Conservation (phyloP, 2,888 invertebrate species). For the Mycalesis mineus region DNA sequence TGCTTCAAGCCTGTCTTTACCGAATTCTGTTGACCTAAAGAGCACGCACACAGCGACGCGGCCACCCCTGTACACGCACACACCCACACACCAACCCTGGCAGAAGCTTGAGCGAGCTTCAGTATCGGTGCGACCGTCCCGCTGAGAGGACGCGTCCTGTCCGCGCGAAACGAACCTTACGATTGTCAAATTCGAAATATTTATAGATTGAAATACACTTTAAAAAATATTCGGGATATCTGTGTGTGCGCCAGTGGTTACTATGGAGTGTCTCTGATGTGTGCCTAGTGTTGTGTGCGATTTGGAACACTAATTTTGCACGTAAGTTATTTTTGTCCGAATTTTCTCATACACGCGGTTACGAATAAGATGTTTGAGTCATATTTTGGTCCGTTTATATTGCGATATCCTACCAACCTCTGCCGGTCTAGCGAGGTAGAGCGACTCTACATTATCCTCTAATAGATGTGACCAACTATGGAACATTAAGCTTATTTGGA, state of each 20-base stretch:
- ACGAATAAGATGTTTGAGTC: background rate
- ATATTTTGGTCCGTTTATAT: conserved; percentile 1
- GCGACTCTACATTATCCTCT: background rate
- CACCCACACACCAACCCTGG: conserved; percentile 34
- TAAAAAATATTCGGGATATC: background rate
- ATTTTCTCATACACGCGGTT: conserved; percentile 3
- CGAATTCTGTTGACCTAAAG: conserved; percentile 70
- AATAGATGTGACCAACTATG: no score
- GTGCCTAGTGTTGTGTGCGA: background rate
- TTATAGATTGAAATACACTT: background rate
- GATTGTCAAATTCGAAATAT: conserved; percentile 6
- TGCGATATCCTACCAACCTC: background rate
- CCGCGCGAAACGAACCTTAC: conserved; percentile 6
- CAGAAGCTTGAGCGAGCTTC: conserved; percentile 40
- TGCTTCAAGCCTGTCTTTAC: conserved; percentile 59
- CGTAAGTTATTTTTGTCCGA: conserved; percentile 9
- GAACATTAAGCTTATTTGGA: no score
- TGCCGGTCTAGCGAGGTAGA: background rate
- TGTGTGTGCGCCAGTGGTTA: conserved; percentile 5
- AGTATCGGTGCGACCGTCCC: conserved; percentile 45
- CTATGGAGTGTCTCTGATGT: conserved; percentile 1
- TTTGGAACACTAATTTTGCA: conserved; percentile 1
- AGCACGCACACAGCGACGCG: conserved; percentile 45
- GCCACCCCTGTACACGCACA: conserved; percentile 40
- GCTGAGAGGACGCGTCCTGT: conserved; percentile 29